A percentile compares a stretch with the other conserved stretches of the same genome.
Evolutionary conservation across 2,888 invertebrate species (phyloP).

Genomic region (Scelioninae gen. 2): DNA sequence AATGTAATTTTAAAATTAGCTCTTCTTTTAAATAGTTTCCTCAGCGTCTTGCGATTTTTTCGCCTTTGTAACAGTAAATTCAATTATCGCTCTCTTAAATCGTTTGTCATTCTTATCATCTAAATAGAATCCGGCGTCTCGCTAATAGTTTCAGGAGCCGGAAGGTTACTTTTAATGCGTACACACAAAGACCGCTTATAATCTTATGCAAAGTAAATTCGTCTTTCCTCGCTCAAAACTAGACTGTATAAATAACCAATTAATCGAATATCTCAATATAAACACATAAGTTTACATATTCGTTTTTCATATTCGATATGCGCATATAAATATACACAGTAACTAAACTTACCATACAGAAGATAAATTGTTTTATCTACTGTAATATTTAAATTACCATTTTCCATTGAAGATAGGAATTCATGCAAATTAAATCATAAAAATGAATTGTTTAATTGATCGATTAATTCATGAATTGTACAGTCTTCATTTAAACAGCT

Average conservation of each 20-base stretch:
- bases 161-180: conserved; percentile 62
- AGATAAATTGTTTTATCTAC: conserved; percentile 31
- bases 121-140: conserved; percentile 62
- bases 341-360: conserved; percentile 16
- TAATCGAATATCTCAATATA: conserved; percentile 44
- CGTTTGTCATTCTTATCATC: conserved; percentile 64
- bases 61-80: conserved; percentile 73
- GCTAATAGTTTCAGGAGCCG: conserved; percentile 61
- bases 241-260: conserved; percentile 58
- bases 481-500: conserved; percentile 57
- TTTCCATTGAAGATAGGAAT: neutral
- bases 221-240: conserved; percentile 59
- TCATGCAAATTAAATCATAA: conserved; percentile 19
- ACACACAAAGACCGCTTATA: conserved; percentile 61
- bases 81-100: conserved; percentile 70
- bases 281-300: conserved; percentile 38
- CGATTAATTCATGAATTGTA: conserved; percentile 58
- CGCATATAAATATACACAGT: neutral
- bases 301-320: conserved; percentile 28
- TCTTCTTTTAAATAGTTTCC: conserved; percentile 62
- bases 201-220: conserved; percentile 61
- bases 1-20: conserved; percentile 55
- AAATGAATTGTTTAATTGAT: conserved; percentile 30
- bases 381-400: conserved; percentile 18
- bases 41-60: conserved; percentile 73